Evolutionary conservation across 2,797 vertebrate species (phyloP).

Genomic region (Semaprochilodus insignis): DNA sequence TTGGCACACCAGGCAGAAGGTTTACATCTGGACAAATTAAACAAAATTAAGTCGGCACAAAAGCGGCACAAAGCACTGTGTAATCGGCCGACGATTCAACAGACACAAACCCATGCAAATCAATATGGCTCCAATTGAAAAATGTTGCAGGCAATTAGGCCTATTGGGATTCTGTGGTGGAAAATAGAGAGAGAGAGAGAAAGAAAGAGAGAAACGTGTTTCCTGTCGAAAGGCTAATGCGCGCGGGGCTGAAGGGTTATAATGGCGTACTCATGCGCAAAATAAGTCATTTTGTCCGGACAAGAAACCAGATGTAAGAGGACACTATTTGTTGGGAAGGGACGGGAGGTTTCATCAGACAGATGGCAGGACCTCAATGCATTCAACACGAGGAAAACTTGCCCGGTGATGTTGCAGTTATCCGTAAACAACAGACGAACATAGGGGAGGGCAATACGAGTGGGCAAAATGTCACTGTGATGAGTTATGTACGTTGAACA

Average conservation of each 20-base stretch:
- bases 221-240: conserved; percentile 73
- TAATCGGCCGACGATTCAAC: conserved; percentile 70
- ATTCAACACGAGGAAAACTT: neutral
- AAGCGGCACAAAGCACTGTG: conserved; percentile 63
- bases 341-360: neutral
- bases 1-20: conserved; percentile 44
- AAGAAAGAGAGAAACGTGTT: conserved; percentile 66
- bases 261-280: conserved; percentile 69
- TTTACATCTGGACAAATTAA: conserved; percentile 51
- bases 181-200: neutral
- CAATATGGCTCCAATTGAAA: conserved; percentile 80
- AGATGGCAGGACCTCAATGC: neutral
- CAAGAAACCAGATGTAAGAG: neutral
- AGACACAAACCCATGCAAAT: conserved; percentile 74
- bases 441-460: too few relatives aligned
- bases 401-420: neutral
- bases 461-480: too few relatives aligned
- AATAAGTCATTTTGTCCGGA: conserved; percentile 72
- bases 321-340: neutral
- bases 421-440: too few relatives aligned
- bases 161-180: conserved; percentile 76
- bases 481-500: too few relatives aligned
- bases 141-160: conserved; percentile 79
- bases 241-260: conserved; percentile 76
- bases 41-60: conserved; percentile 71